Base-by-base conservation (phyloP, 1,140 invertebrate species). In the Cylas formicarius region DNA sequence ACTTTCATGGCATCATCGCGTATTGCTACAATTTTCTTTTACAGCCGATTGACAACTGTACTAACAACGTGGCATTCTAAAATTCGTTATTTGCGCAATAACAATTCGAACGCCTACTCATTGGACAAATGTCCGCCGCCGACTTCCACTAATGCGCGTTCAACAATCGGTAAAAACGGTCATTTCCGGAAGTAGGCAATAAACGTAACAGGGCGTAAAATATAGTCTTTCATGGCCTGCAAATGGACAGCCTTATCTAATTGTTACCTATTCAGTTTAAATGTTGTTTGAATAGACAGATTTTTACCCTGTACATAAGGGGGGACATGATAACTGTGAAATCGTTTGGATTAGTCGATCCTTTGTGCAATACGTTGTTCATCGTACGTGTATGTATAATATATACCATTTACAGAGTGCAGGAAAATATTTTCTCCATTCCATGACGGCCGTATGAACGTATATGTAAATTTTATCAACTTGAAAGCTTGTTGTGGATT, bases 141-240 rank as follows among this genome's bases (percentile, higher is more conserved):
- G 14, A 16, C 18, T 31, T 16, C 18, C 14, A 31, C 14, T 31
- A 17, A 31, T 31, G 28, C 1, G 28, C 16, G n/a, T 31, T 31
- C 18, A 43, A 34, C 40, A 43, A 43, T 31, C 18, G 40, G 40
- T 23, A 29, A 23, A 29, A 43, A 43, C 34, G 40, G 40, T 34
- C 40, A 43, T 32, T 43, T 43, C 40, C 40, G 40, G 28, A 29
- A 29, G 27, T 13, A 31, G 2, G 8, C 18, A 11, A 17, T n/a
- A 13, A 31, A 31, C 18, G 7, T 16, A 31, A 31, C 18, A 31
- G 28, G 18, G 3, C 20, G 18, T 13, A 31, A 26, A 22, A 43
- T 18, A 31, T 22, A 24, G n/a, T n/a, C n/a, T n/a, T n/a, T n/a
- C 29, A 43, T 20, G 38, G 38, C 26, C n/a, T 24, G 38, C 19